Percentiles rank a stretch among this genome's conserved stretches.
Conservation (phyloP, 1,140 invertebrate species). For the Pantala flavescens region DNA sequence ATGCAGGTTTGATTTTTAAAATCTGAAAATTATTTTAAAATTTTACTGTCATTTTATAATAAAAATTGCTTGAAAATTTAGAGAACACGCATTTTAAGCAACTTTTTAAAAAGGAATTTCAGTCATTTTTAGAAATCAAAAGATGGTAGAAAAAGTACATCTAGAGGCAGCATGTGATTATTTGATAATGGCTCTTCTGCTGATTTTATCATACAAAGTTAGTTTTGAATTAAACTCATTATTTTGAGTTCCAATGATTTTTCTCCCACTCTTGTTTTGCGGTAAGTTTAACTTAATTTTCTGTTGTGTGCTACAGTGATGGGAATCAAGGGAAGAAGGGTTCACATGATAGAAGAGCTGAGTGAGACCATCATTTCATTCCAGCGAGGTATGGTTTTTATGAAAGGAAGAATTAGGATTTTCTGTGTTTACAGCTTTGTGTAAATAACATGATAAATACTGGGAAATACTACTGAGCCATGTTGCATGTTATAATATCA, state of each 20-base stretch:
- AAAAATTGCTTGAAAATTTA: too few species aligned
- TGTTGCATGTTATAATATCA: background rate
- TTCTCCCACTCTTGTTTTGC: too few species aligned
- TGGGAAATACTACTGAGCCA: background rate
- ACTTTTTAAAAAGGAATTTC: too few species aligned
- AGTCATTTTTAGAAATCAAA: too few species aligned
- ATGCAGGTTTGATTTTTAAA: too few species aligned
- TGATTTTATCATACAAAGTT: too few species aligned
- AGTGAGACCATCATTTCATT: conserved; percentile 96
- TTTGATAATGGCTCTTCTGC: too few species aligned
- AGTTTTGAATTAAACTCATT: background rate
- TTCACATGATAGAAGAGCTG: conserved; percentile 95
- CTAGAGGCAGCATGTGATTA: too few species aligned
- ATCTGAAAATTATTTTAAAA: too few species aligned
- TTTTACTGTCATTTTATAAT: too few species aligned
- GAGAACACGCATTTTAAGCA: too few species aligned
- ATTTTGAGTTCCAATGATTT: background rate
- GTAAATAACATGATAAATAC: conserved; percentile 13
- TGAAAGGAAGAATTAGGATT: conserved; percentile 28
- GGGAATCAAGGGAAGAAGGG: conserved; percentile 93
- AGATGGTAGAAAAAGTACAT: too few species aligned
- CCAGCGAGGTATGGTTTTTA: conserved; percentile 77
- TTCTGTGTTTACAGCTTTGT: conserved; percentile 26
- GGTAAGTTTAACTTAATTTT: conserved; percentile 15
- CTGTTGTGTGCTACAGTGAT: conserved; percentile 59